phyloP scores from a whole-genome alignment of 2,888 invertebrate species.

The Mythimna ferrago region DNA sequence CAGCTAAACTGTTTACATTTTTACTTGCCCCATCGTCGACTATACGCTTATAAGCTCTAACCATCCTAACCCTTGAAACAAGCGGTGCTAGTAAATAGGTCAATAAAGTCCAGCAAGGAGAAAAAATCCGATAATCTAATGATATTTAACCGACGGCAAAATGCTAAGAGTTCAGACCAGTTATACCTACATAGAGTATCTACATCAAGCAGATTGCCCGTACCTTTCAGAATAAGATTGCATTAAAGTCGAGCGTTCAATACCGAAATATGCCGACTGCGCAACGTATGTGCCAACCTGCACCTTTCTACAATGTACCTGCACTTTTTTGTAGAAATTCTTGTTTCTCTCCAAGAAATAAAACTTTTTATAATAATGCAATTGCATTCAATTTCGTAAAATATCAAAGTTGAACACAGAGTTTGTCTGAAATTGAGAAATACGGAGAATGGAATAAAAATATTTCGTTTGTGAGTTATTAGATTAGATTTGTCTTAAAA shows the following conservation, averaged over 20 bases:
- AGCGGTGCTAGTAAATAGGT: slow-evolving; percentile 1
- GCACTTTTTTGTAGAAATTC: slow-evolving; percentile 43
- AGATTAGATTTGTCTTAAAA: slow-evolving; percentile 11
- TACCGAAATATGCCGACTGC: slow-evolving; percentile 81
- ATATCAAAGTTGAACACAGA: slow-evolving; percentile 41
- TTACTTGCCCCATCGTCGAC: background rate
- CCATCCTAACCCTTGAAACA: background rate
- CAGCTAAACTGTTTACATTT: background rate
- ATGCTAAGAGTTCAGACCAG: slow-evolving; percentile 18
- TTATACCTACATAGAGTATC: slow-evolving; percentile 16
- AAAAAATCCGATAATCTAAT: slow-evolving; percentile 19
- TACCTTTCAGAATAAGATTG: slow-evolving; percentile 74
- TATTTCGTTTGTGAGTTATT: slow-evolving; percentile 17
- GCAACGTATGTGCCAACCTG: slow-evolving; percentile 77
- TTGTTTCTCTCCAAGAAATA: slow-evolving; percentile 45
- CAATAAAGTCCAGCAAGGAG: background rate
- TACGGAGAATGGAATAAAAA: slow-evolving; percentile 15
- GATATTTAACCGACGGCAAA: slow-evolving; percentile 19
- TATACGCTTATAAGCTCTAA: background rate
- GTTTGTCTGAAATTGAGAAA: slow-evolving; percentile 29
- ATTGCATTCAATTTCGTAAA: slow-evolving; percentile 53
- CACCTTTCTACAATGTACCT: slow-evolving; percentile 55
- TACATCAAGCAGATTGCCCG: slow-evolving; percentile 73
- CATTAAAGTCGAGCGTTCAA: slow-evolving; percentile 79
- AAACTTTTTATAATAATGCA: slow-evolving; percentile 26